phyloP scores from a whole-genome alignment of 2,113 vertebrate species.

The Monopterus albus region DNA sequence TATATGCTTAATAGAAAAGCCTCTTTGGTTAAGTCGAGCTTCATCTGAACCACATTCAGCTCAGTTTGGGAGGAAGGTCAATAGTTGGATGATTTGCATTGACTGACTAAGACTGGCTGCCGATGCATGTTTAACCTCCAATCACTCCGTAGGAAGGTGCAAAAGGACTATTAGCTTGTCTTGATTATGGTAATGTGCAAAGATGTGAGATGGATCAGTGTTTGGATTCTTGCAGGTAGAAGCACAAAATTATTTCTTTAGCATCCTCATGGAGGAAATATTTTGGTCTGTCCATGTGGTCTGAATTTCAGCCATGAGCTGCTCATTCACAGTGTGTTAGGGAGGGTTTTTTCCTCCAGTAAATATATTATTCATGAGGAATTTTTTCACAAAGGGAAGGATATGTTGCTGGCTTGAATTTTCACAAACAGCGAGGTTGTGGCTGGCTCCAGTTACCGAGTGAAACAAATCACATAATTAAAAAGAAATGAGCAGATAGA shows the following conservation, averaged over 20 bases:
- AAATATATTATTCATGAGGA: conserved; percentile 71
- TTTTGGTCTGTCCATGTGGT: conserved; percentile 26
- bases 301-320: conserved; percentile 25
- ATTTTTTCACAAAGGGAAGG: conserved; percentile 52
- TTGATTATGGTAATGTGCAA: conserved; percentile 3
- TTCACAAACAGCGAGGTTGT: conserved; percentile 72
- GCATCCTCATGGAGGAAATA: background rate
- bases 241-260: conserved; percentile 8
- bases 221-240: conserved; percentile 6
- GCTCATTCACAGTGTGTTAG: conserved; percentile 27
- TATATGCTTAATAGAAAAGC: background rate
- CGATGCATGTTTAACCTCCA: background rate
- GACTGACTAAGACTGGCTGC: background rate
- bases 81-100: background rate
- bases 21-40: background rate
- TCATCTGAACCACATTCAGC: background rate
- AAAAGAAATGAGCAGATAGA: conserved; percentile 78
- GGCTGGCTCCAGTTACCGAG: conserved; percentile 70
- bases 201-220: background rate
- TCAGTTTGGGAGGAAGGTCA: background rate
- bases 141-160: background rate
- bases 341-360: conserved; percentile 12
- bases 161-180: background rate
- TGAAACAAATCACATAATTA: conserved; percentile 81
- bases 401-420: conserved; percentile 70